These are phyloP conservation scores for Scaptodrosophila lebanonensis DNA, from an alignment of 1,140 invertebrate species.

Conservation along the genomic window DNA sequence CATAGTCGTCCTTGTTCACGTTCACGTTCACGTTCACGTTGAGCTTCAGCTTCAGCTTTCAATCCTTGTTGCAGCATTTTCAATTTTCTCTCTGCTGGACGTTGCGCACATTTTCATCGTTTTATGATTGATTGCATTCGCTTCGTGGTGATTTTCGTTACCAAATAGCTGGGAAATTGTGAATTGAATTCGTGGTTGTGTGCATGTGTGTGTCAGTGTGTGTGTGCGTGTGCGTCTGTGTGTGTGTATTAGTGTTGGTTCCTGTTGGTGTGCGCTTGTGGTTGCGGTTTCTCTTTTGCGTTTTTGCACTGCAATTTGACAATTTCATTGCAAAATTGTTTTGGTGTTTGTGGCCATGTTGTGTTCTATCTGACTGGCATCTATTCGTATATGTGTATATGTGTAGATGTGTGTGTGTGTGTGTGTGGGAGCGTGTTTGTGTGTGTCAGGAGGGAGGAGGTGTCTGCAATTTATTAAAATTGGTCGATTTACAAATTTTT, in stretches of 20 bases:
- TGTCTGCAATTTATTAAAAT: conserved; percentile 57
- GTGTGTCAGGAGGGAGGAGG: too few relatives aligned
- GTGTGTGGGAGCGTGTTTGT: neutral
- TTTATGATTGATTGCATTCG: conserved; percentile 70
- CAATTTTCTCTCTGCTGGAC: conserved; percentile 37
- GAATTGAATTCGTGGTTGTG: conserved; percentile 54
- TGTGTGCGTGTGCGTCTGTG: neutral
- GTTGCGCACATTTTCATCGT: conserved; percentile 63
- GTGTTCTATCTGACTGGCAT: conserved; percentile 28
- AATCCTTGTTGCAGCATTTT: conserved; percentile 46
- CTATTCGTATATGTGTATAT: neutral
- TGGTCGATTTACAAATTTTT: conserved; percentile 45
- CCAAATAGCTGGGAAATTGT: conserved; percentile 48
- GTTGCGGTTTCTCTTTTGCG: conserved; percentile 58
- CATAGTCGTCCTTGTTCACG: conserved; percentile 25
- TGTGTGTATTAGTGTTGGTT: neutral
- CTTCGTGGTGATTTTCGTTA: conserved; percentile 61
- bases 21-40: too few relatives aligned
- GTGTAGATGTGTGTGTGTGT: conserved; percentile 9
- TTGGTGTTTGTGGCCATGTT: conserved; percentile 66
- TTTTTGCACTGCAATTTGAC: conserved; percentile 71
- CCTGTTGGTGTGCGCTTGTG: conserved; percentile 45
- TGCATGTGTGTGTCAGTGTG: neutral
- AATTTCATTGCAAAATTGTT: conserved; percentile 73
- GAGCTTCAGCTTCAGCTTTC: too few relatives aligned